phyloP scores from a whole-genome alignment of 64 coral and sea anemone genomes.

The Dendronephthya gigantea region DNA sequence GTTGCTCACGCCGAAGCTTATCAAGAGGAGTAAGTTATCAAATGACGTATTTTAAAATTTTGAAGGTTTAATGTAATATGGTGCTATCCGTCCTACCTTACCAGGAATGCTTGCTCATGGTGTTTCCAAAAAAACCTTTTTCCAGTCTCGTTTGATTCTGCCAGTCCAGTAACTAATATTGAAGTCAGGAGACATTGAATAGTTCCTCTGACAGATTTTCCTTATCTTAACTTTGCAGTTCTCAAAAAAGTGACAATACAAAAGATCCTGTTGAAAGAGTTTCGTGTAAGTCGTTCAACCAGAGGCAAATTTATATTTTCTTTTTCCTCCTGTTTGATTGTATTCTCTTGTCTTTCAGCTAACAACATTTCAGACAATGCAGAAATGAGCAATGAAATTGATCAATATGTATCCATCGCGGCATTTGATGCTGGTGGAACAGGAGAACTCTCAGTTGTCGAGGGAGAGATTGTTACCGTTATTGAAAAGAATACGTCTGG shows the following conservation, averaged over 20 bases:
- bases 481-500: constrained; percentile 95
- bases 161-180: no score
- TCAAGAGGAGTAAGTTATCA: constrained; percentile 6
- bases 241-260: not conserved
- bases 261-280: not conserved
- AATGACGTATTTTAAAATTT: no score
- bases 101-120: no score
- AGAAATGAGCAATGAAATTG: not conserved
- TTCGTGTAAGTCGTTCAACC: not conserved
- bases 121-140: no score
- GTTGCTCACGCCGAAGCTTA: constrained; percentile 1
- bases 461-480: constrained; percentile 72
- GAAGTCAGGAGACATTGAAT: no score
- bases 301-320: no score
- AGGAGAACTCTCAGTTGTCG: constrained; percentile 58
- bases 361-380: not conserved
- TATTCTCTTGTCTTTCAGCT: no score
- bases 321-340: no score
- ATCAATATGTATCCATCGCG: constrained; percentile 29
- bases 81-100: no score
- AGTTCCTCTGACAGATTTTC: no score
- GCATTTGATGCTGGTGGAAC: constrained; percentile 31
- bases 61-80: no score
- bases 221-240: not conserved
- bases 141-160: no score